phyloP scores from a whole-genome alignment of 2,113 vertebrate genomes.

The Microcebus ravelobensis region DNA sequence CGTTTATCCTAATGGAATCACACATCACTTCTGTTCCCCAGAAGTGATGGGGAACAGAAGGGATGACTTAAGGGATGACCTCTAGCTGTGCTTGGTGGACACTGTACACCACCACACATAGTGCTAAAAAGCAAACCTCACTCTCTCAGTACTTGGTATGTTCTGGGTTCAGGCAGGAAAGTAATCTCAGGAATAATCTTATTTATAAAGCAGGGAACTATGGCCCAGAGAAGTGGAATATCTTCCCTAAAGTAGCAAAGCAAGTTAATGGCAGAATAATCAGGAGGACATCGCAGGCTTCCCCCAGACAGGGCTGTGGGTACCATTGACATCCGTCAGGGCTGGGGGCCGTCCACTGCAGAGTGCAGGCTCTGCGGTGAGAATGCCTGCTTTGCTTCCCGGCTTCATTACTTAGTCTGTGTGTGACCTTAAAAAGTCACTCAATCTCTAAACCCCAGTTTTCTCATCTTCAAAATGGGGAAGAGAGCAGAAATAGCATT shows the following conservation, averaged over 20 bases:
- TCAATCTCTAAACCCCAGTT: neutral
- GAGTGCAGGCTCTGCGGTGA: too few relatives aligned
- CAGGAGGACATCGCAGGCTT: neutral
- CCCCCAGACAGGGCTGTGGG: neutral
- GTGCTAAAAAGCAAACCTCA: neutral
- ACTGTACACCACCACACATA: neutral
- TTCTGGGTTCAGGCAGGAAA: neutral
- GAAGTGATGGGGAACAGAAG: too few relatives aligned
- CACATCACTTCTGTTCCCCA: neutral
- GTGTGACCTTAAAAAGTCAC: neutral
- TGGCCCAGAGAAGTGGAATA: neutral
- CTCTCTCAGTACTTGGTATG: neutral
- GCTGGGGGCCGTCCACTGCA: neutral
- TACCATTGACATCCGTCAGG: neutral
- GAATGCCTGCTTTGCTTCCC: neutral
- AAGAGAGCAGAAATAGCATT: neutral
- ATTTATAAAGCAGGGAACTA: neutral
- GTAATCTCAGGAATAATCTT: neutral
- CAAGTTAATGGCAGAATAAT: neutral
- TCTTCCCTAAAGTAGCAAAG: neutral
- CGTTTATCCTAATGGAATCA: neutral
- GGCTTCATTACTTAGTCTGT: neutral
- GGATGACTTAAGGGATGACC: too few relatives aligned
- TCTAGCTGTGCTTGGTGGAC: neutral
- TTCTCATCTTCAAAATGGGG: neutral